Evolutionary conservation across 2,797 vertebrate species (phyloP), one percentile per base, ranked within the genome.

Genomic region (Trematomus bernacchii): DNA sequence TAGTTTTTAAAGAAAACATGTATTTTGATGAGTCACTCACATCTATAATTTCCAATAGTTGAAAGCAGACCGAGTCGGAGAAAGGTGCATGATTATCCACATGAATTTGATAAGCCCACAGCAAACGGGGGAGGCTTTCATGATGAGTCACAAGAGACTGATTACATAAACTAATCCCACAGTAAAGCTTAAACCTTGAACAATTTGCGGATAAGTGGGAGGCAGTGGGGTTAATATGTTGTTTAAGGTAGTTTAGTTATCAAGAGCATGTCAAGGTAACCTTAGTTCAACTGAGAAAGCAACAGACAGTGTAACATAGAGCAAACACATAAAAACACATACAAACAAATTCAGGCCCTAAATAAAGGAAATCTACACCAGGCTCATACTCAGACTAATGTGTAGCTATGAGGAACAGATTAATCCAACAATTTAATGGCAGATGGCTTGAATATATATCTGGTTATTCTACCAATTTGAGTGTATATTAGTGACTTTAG

Each of bases 151-250:
- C 84, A 82, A 70, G 84, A 89, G 91, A 83, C 80, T 80, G 84
- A 90, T 91, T 90, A 89, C 76, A 89, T 88, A 92, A 91, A 89
- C 83, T 91, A 89, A 91, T 91, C 89, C 86, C 68, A 78, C 77
- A 73, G 82, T 79, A 70, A 80, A 81, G 84, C 83, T 86, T 74
- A 89, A 91, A 89, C 83, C 86, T 87, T 37, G n/a, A 87, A 88
- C 77, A 89, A 79, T 84, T 80, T 80, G 75, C 54, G 60, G 69
- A 71, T 71, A 83, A 90, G 86, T 77, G 57, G 80, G 87, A 87
- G 72, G 83, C 78, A 77, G 53, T 57, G 50, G 73, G 87, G 87
- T 88, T 90, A 88, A 90, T 87, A 68, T 87, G 78, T 68, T 89
- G 76, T 91, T 87, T 77, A 75, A 85, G 73, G 78, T 88, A 62